Base-by-base conservation (phyloP, 2,888 invertebrate species). In the Melolontha melolontha region DNA sequence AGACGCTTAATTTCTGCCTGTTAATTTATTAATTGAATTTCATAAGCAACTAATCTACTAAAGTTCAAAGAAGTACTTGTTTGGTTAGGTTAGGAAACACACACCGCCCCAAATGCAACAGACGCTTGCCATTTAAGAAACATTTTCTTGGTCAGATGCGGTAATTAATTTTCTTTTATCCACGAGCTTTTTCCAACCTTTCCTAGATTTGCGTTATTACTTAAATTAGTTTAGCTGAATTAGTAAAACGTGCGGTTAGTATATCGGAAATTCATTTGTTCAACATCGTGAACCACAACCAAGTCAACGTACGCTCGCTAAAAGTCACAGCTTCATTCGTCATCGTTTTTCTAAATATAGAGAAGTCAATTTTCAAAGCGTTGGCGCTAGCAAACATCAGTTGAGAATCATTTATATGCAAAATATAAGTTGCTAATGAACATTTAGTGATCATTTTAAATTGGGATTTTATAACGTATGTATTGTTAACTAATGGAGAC, bases 251-350 rank as follows among this genome's bases (percentile, higher is more conserved):
- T 34, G 39, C 50, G 64, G 40, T 22, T 44, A 39, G 50, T 39
- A 40, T 42, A 64, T 52, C 42, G 14, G 42, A 47, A 66, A 34
- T 55, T 66, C 57, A 40, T 51, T 66, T 66, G 51, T 66, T 47
- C 39, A 29, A 50, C 47, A 66, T 66, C 66, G 66, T 66, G 50
- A 65, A 51, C 66, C 49, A 50, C 57, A 50, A 66, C 59, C 59
- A 66, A 66, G 51, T 34, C 59, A 59, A 66, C 50, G 50, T 40
- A 39, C 59, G 17, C 50, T n/a, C 59, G 17, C 22, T 59, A 66
- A 66, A 66, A 66, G 55, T 66, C 59, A 57, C 40, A 22, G 27
- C 39, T n/a, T 22, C 50, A 50, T 66, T 50, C 49, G 17, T 55
- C 49, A 49, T 57, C 50, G 44, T 47, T 47, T 47, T 47, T 62